phyloP scores from a whole-genome alignment of 2,888 invertebrate genomes.

The Osedax frankpressi region DNA sequence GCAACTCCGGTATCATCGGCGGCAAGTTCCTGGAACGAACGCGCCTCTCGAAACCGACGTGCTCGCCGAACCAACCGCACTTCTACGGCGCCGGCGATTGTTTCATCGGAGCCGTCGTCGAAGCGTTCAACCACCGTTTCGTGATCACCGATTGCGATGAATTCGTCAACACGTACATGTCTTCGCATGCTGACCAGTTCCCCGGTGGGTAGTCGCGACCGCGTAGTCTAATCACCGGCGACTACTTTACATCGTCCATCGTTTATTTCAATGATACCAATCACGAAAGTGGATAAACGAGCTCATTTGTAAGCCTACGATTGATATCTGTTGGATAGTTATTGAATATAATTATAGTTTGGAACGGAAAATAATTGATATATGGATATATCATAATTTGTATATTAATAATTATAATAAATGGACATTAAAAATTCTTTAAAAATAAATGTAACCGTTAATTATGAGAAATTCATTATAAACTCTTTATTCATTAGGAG shows the following conservation, averaged over 20 bases:
- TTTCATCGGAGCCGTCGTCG: slow-evolving; percentile 61
- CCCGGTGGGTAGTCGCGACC: slow-evolving; percentile 33
- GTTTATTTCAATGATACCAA: too few species aligned
- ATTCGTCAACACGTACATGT: slow-evolving; percentile 60
- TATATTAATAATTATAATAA: too few species aligned
- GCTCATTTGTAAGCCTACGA: too few species aligned
- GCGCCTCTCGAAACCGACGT: slow-evolving; percentile 57
- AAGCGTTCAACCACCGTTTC: slow-evolving; percentile 64
- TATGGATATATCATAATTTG: too few species aligned
- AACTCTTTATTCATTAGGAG: too few species aligned
- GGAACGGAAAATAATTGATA: too few species aligned
- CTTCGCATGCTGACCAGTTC: slow-evolving; percentile 43
- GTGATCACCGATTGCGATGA: slow-evolving; percentile 69
- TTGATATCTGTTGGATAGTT: too few species aligned
- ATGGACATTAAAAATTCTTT: too few species aligned
- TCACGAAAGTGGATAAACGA: too few species aligned
- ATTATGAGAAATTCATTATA: too few species aligned
- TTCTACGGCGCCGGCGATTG: slow-evolving; percentile 69
- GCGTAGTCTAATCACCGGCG: not conserved
- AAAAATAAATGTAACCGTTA: too few species aligned
- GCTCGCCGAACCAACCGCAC: slow-evolving; percentile 55
- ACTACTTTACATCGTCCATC: not conserved
- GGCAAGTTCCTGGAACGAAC: slow-evolving; percentile 63
- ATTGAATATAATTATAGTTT: too few species aligned
- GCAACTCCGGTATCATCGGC: slow-evolving; percentile 56